Evolutionary conservation across 2,888 invertebrate species (phyloP), one percentile per base, ranked within the genome.

Genomic region (Xestia rhomboidea): DNA sequence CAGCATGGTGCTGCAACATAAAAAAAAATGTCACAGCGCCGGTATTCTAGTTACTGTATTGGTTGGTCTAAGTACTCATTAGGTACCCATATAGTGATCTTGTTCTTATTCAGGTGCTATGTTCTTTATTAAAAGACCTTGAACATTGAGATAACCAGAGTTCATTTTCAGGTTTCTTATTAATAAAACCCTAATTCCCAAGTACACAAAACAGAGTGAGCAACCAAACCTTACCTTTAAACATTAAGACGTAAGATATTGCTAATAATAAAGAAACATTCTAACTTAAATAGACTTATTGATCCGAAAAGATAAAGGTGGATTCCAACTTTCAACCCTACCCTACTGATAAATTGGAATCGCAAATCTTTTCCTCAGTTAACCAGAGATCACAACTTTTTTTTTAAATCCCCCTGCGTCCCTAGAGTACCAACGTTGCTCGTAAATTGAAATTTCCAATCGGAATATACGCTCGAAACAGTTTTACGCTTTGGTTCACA

Each of bases 391-490:
- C 77, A 63, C 44, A 85, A 66, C 66, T 66, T 70, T 76, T 73
- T 84, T 78, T 69, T 74, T 15, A 27, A 81, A 63, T 30, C 62
- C 66, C 51, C 44, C 7, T 18, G 13, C 34, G 68, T 73, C 86
- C 73, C 83, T 3, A 54, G 83, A 68, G 83, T 60, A 27, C 34
- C 44, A 27, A 24, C 30, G 62, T 57, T 68, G 68, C 70, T 83
- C 83, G 73, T 74, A 83, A 83, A 83, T 83, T 78, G 79, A 86
- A 83, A 86, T 83, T 78, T 86, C 87, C 79, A 83, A 86, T 86
- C 71, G 87, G 66, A 78, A 78, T 78, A 72, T 83, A 51, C 71
- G 73, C 38, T 74, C 41, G 67, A 62, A 74, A 79, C 73, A 63
- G 68, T 74, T 76, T 79, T 75, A 78, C 80, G 84, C 74, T 74